Percentiles rank a stretch among this genome's conserved stretches.
phyloP scores from a whole-genome alignment of 1,140 invertebrate species.

The Achroia grisella region DNA sequence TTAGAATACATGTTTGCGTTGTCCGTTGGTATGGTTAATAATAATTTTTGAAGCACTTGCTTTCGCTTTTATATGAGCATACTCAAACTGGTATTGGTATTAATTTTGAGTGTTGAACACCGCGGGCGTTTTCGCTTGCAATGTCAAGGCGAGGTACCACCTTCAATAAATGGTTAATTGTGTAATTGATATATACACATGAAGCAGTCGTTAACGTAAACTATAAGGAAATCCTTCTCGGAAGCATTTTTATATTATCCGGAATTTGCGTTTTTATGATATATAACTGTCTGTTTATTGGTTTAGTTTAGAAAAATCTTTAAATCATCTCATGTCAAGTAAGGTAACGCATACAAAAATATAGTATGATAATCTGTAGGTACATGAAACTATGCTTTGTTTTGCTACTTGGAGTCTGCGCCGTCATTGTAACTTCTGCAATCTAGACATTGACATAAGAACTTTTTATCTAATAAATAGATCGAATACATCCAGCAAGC shows the following conservation, averaged over 20 bases:
- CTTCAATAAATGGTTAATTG: not conserved
- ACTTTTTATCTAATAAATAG: too few species aligned
- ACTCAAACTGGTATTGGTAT: conserved; percentile 37
- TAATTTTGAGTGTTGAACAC: conserved; percentile 19
- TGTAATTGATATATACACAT: conserved; percentile 7
- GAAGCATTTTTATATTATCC: conserved; percentile 1
- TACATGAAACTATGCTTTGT: too few species aligned
- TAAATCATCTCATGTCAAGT: too few species aligned
- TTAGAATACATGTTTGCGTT: conserved; percentile 56
- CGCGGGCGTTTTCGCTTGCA: conserved; percentile 41
- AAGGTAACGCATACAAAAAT: too few species aligned
- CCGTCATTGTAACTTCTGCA: too few species aligned
- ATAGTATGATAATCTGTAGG: too few species aligned
- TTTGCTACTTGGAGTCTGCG: too few species aligned
- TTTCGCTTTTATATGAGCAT: conserved; percentile 52
- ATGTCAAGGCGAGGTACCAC: conserved; percentile 43
- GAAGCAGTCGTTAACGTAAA: conserved; percentile 1
- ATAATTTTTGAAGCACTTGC: conserved; percentile 41
- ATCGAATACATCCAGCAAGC: too few species aligned
- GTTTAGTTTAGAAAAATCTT: too few species aligned
- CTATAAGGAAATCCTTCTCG: conserved; percentile 19
- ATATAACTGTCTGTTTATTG: too few species aligned
- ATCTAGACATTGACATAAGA: too few species aligned
- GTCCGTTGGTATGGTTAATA: conserved; percentile 35
- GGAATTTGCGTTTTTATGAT: too few species aligned